Evolutionary conservation across 2,888 invertebrate species (phyloP), one percentile per base, ranked within the genome.

Genomic region (Hecatera dysodea): DNA sequence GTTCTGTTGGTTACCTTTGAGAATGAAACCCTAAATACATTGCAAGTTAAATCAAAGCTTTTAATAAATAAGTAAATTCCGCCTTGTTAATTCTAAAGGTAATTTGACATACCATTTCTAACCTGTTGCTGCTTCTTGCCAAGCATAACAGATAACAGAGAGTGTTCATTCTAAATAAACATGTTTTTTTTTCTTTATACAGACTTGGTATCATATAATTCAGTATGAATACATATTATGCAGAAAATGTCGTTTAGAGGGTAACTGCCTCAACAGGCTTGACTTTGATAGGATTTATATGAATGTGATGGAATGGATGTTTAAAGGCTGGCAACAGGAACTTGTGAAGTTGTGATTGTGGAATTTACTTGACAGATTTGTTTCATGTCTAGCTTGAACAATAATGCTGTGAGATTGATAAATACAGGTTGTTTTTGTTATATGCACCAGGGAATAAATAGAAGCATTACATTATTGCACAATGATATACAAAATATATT

Each of bases 401-500:
- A 36, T 64, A 24, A 19, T 19, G 27, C 17, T 42, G n/a, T 33
- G 19, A 36, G 1, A 48, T 29, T 52, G 24, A 33, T 33, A 33
- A n/a, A 22, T 19, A 67, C 48, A 48, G 11, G 39, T 42, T 12
- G 15, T 24, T 24, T 27, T 42, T 12, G 15, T 24, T 24, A 15
- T 2, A 29, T 17, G 11, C 15, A 44, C 1, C 1, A 36, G n/a
- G 11, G 27, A 65, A 1, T 27, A 46, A 27, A n/a, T 2, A 17
- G 17, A 36, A 11, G 29, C 29, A 36, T 11, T 29, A 2, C 15
- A 29, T 29, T 24, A 46, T 75, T 75, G 65, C 72, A 72, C 11
- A 65, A 75, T 15, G 36, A 60, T 78, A 57, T 78, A 64, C 6
- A 78, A 72, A 67, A 17, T 36, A 8, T 9, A 2, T 53, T 42